A percentile compares a stretch with the other conserved stretches of the same genome.
These are phyloP conservation scores for Vulpes vulpes DNA, from an alignment of 2,113 vertebrate species.

Conservation along the genomic window DNA sequence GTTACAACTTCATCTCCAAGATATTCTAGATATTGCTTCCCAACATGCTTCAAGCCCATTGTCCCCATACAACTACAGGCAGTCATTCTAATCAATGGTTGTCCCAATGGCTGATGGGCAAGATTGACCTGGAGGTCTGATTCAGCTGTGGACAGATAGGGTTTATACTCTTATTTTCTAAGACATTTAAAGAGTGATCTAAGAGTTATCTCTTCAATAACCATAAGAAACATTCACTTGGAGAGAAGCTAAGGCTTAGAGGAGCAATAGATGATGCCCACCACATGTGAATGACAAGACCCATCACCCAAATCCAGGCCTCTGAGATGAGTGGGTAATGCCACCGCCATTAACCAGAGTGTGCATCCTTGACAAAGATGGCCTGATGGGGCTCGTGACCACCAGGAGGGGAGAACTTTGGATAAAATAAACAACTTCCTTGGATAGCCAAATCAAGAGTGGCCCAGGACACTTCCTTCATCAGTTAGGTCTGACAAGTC, in stretches of 20 bases:
- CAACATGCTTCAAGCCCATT: neutral
- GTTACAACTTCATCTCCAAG: neutral
- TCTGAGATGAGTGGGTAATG: neutral
- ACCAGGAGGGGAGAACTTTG: neutral
- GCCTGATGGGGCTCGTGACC: neutral
- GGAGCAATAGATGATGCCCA: neutral
- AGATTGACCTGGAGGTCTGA: neutral
- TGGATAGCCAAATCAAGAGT: neutral
- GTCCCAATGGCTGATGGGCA: neutral
- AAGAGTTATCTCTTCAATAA: neutral
- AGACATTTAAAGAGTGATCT: neutral
- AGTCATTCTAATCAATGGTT: fast-evolving
- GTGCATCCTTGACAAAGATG: neutral
- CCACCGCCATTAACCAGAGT: neutral
- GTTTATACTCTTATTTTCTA: neutral
- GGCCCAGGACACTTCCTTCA: neutral
- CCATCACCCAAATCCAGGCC: neutral
- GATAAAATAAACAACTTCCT: neutral
- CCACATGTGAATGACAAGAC: neutral
- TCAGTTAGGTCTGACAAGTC: neutral
- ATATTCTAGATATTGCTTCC: neutral
- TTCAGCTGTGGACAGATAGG: neutral
- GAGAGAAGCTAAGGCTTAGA: neutral
- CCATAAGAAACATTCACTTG: neutral
- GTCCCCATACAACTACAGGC: neutral